A percentile compares a stretch with the other conserved stretches of the same genome.
phyloP scores from a whole-genome alignment of 2,113 vertebrate genomes.

The Dromiciops gliroides region DNA sequence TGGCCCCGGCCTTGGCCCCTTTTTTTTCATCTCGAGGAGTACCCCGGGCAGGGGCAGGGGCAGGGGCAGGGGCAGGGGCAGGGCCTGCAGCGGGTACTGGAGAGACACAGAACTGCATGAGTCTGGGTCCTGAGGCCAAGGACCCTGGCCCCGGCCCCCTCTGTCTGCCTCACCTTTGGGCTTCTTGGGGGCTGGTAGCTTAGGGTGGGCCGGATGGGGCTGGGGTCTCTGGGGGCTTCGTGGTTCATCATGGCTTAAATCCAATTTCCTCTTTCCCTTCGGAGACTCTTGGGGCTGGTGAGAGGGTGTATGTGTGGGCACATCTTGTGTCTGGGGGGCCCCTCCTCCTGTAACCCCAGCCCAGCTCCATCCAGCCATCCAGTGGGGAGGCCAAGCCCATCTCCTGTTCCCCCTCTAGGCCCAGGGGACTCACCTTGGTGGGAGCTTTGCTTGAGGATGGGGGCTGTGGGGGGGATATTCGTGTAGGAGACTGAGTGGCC shows the following conservation, averaged over 20 bases:
- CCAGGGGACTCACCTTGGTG: constrained; percentile 68
- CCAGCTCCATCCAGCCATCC: no score
- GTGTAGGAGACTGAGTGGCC: constrained; percentile 36
- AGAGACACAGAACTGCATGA: background rate
- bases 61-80: constrained; percentile 24
- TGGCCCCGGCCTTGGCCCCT: background rate
- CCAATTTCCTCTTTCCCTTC: constrained; percentile 90
- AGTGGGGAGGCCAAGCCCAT: no score
- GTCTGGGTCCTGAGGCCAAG: background rate
- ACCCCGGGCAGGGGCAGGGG: constrained; percentile 71
- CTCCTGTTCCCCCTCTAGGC: background rate
- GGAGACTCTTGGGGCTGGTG: constrained; percentile 77
- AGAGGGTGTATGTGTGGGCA: background rate
- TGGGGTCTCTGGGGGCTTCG: constrained; percentile 81
- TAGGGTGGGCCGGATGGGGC: constrained; percentile 68
- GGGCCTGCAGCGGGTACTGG: constrained; percentile 48
- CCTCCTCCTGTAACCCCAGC: background rate
- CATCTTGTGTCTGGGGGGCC: background rate
- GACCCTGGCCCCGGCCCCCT: background rate
- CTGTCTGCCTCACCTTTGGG: constrained; percentile 81
- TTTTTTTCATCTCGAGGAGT: constrained; percentile 67
- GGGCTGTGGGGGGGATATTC: background rate
- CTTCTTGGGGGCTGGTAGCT: constrained; percentile 78
- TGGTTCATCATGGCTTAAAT: constrained; percentile 88
- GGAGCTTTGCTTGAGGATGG: background rate